These are phyloP conservation scores for Cotesia glomerata DNA, from an alignment of 1,140 invertebrate species.

Conservation along the genomic window DNA sequence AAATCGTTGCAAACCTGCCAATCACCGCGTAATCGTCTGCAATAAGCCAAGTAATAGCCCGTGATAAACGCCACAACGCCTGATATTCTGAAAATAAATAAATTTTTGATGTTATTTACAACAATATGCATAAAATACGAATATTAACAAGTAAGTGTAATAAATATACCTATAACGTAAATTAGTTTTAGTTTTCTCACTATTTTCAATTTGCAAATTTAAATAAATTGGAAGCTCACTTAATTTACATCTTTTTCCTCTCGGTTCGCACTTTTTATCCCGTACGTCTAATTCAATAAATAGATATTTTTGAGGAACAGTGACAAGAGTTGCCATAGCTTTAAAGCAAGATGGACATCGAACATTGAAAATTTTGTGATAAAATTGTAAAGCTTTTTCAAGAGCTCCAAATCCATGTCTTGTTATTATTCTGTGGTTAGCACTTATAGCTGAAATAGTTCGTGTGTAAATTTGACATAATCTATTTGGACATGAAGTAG, in stretches of 20 bases:
- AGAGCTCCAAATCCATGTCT: background rate
- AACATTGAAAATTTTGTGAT: background rate
- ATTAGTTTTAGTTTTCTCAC: background rate
- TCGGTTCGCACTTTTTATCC: background rate
- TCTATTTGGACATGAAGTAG: background rate
- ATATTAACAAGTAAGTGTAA: background rate
- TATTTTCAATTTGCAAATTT: background rate
- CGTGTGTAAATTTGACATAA: background rate
- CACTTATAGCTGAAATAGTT: background rate
- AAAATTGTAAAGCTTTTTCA: background rate
- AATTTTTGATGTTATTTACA: background rate
- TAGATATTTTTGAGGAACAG: background rate
- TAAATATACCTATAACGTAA: background rate
- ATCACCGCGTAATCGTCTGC: background rate
- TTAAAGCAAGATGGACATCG: background rate
- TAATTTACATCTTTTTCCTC: background rate
- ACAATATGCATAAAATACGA: background rate
- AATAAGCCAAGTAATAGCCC: background rate
- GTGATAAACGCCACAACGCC: background rate
- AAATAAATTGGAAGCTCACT: background rate
- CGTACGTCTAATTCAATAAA: background rate
- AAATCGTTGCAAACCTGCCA: too few relatives aligned
- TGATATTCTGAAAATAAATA: background rate
- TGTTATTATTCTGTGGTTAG: background rate
- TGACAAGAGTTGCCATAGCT: background rate